Conservation (phyloP, 2,797 vertebrate species). For the Syngnathus rostellatus region DNA sequence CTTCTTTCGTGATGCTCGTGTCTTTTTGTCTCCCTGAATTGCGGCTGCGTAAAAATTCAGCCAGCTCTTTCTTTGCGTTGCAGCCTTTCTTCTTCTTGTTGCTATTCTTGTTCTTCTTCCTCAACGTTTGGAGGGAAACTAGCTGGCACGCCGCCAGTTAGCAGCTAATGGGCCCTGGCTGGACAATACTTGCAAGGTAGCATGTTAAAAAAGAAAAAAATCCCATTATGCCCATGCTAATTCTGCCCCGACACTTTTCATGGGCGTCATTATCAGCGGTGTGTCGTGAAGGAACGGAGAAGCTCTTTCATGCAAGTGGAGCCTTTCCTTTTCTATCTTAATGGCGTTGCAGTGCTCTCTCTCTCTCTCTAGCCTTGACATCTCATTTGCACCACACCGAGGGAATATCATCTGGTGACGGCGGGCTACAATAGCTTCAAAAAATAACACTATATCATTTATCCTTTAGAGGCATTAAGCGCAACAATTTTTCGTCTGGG, state of each 20-base stretch:
- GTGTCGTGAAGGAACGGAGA: conserved; percentile 28
- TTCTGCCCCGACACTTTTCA: conserved; percentile 47
- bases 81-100: conserved; percentile 20
- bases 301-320: conserved; percentile 55
- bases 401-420: conserved; percentile 47
- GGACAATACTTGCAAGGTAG: conserved; percentile 48
- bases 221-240: conserved; percentile 66
- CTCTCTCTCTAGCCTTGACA: conserved; percentile 19
- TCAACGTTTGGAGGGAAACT: conserved; percentile 40
- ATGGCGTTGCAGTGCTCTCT: conserved; percentile 26
- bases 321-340: conserved; percentile 36
- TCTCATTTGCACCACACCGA: conserved; percentile 45
- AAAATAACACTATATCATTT: too few relatives aligned
- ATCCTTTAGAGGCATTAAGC: too few relatives aligned
- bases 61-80: not conserved
- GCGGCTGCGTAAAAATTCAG: not conserved
- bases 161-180: conserved; percentile 52
- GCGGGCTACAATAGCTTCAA: conserved; percentile 13
- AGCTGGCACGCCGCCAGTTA: conserved; percentile 41
- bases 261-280: conserved; percentile 49
- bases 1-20: not conserved
- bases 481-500: too few relatives aligned
- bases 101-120: conserved; percentile 5
- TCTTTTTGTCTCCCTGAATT: not conserved
- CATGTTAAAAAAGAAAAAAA: conserved; percentile 45